phyloP scores from a whole-genome alignment of 1,140 invertebrate genomes.

The Cephus cinctus region DNA sequence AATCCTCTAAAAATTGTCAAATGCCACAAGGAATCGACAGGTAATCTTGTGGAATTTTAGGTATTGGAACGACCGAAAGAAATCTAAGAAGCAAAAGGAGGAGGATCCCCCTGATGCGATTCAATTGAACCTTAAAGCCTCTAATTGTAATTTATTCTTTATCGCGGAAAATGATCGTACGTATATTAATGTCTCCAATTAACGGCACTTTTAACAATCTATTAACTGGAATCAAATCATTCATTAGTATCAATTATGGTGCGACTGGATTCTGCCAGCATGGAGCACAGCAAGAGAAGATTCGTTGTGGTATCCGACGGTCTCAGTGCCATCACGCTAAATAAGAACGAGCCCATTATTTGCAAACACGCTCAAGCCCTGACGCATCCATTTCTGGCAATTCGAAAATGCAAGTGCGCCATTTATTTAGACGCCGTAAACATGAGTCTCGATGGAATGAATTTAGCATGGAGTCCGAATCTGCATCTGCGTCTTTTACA shows the following conservation, averaged over 20 bases:
- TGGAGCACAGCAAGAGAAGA: conserved; percentile 50
- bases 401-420: conserved; percentile 50
- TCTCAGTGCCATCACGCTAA: conserved; percentile 47
- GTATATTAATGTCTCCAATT: conserved; percentile 19
- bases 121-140: conserved; percentile 57
- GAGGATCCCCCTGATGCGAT: no score
- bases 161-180: conserved; percentile 64
- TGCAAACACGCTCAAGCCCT: conserved; percentile 46
- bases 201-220: conserved; percentile 5
- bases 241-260: conserved; percentile 61
- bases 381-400: conserved; percentile 45
- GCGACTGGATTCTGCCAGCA: conserved; percentile 57
- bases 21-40: background rate
- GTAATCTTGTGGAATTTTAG: conserved; percentile 25
- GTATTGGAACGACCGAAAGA: conserved; percentile 47
- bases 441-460: conserved; percentile 45
- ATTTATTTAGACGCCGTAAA: conserved; percentile 38
- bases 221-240: conserved; percentile 10
- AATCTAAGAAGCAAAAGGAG: conserved; percentile 20
- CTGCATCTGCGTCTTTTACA: conserved; percentile 50
- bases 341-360: conserved; percentile 45
- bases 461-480: conserved; percentile 50
- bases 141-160: conserved; percentile 66
- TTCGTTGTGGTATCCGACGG: conserved; percentile 48
- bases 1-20: conserved; percentile 17